Base-by-base conservation (phyloP, 2,113 vertebrate genomes). In the Oreochromis aureus region DNA sequence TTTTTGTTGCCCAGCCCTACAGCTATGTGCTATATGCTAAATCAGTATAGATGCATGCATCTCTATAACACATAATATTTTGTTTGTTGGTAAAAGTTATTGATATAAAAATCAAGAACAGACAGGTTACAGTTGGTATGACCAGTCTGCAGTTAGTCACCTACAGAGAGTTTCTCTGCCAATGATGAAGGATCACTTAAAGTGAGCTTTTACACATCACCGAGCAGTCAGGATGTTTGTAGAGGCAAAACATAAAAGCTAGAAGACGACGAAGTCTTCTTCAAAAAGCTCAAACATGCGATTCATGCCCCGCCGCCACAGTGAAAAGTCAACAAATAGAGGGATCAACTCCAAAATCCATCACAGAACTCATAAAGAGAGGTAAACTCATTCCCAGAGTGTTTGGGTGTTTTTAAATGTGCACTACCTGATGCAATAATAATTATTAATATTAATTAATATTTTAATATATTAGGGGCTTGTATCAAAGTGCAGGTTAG, bases 301-400 rank as follows among this genome's bases (percentile, higher is more conserved):
- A 0, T 44, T 44, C 36, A 71, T 44, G 1, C 3, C 34, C 7
- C 0, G 0, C 36, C 19, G n/a, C 1, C 63, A 22, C 63, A 69
- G 19, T 3, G 2, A 69, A 63, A 61, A 69, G 19, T 39, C 63
- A 71, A 41, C n/a, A 71, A 44, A 24, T 15, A 24, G 36, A n/a
- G 61, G 32, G 32, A 69, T 69, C 19, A 69, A 69, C 4, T 69
- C 19, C 63, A 69, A 24, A 71, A 41, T 71, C 63, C 36, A 69
- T 24, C 1, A 15, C 1, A 41, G 63, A 41, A 15, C 36, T 69
- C n/a, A 69, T 13, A 22, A 22, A 69, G 6, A 69, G 61, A 7
- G 2, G 61, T 69, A 15, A 69, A 63, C 8, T 10, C 18, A 19
- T 51, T 51, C 48, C 3, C 19, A 66, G 19, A 41, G 11, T 22